Evolutionary conservation across 2,797 vertebrate species (phyloP), one percentile per base, ranked within the genome.

Genomic region (Salarias fasciatus): DNA sequence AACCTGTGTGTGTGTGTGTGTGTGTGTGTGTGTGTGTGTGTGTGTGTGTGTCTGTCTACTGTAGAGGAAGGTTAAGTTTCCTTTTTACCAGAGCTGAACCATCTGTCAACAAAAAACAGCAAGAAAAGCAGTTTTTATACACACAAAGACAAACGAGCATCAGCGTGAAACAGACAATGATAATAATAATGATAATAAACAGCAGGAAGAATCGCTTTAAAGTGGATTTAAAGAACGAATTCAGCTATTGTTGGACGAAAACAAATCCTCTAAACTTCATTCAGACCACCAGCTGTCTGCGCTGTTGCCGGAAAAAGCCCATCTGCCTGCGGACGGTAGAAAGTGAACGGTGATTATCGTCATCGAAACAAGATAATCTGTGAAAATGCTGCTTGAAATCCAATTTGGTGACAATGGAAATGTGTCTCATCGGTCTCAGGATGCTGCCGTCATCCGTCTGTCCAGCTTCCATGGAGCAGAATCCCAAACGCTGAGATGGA

Each of bases 91-190:
- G 18, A 24, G 18, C 18, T 24, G 18, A 69, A 24, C 69, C 69
- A 63, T 74, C 72, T 79, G 77, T 51, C 46, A 61, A 24, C 36
- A 61, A 31, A 63, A 55, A 75, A 69, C 49, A 53, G 61, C n/a
- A 63, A 14, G 31, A 44, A 18, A n/a, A 57, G 45, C 31, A 5
- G n/a, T 18, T 2, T 38, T 64, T n/a, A 5, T 14, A 14, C 28
- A 42, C 51, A 37, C 8, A 31, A 8, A 45, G 18, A 65, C 8
- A 42, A 49, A 48, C 38, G 24, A 47, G 40, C 44, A 55, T 52
- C 11, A 44, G 6, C 3, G 9, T 7, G 38, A 50, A 51, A 65
- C 63, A 67, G 63, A 63, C 38, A 53, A 1, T n/a, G n/a, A n/a
- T n/a, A n/a, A n/a, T n/a, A n/a, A n/a, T n/a, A n/a, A n/a, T n/a